Percentiles rank a stretch among this genome's conserved stretches.
Evolutionary conservation across 2,113 vertebrate species (phyloP).

Genomic region (Silurus meridionalis): DNA sequence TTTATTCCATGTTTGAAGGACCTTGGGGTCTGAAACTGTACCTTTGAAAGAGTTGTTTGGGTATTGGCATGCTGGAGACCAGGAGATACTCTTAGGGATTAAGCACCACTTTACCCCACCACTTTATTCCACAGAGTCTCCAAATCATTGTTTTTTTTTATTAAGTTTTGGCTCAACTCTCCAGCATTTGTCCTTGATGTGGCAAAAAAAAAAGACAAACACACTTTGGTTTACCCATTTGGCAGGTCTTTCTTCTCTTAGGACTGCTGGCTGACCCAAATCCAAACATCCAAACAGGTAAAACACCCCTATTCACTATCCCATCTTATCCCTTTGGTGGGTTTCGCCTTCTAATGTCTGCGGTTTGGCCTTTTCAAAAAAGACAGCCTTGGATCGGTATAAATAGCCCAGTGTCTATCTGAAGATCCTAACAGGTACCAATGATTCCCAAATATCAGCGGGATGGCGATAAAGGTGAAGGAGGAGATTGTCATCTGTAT

Average conservation of each 20-base stretch:
- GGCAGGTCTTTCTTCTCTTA: slow-evolving; percentile 14
- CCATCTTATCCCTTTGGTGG: background rate
- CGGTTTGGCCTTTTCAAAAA: background rate
- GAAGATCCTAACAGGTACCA: slow-evolving; percentile 25
- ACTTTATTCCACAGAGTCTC: background rate
- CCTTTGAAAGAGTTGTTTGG: background rate
- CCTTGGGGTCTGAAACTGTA: background rate
- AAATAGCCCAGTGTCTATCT: slow-evolving; percentile 12
- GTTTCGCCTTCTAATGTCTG: background rate
- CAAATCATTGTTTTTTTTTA: background rate
- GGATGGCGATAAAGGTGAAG: slow-evolving; percentile 35
- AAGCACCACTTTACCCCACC: background rate
- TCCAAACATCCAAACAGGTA: slow-evolving; percentile 29
- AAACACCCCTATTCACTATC: background rate
- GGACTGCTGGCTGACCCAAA: slow-evolving; percentile 26
- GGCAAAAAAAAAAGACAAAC: background rate
- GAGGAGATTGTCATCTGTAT: slow-evolving; percentile 34
- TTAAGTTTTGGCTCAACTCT: background rate
- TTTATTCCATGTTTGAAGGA: background rate
- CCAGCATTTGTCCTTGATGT: background rate
- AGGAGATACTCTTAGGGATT: slow-evolving; percentile 17
- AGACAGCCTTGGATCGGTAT: slow-evolving; percentile 15
- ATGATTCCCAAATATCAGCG: slow-evolving; percentile 40
- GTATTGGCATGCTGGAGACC: background rate
- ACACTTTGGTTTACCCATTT: background rate